phyloP scores from a whole-genome alignment of 2,888 invertebrate genomes.

The Drosophila lutescens region DNA sequence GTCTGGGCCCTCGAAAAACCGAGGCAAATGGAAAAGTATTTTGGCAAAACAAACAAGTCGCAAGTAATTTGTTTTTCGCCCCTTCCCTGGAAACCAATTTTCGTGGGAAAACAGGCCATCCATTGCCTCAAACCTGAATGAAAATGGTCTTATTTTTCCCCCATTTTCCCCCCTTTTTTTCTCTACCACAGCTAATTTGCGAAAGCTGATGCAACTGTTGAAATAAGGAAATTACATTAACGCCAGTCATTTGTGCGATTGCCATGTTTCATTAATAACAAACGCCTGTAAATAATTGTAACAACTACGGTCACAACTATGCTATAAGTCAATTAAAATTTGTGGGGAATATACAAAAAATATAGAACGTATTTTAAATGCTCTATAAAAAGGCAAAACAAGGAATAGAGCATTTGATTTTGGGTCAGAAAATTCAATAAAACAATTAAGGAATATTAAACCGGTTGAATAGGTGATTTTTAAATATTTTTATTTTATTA shows the following conservation, averaged over 20 bases:
- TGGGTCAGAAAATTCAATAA: background rate
- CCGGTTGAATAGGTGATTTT: too few species aligned
- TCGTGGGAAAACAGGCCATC: conserved; percentile 27
- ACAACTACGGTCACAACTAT: conserved; percentile 24
- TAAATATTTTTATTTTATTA: too few species aligned
- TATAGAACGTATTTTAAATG: background rate
- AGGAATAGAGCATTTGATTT: background rate
- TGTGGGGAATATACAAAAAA: background rate
- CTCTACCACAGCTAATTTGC: conserved; percentile 16
- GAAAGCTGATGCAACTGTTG: conserved; percentile 33
- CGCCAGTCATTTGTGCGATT: conserved; percentile 31
- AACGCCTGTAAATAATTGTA: conserved; percentile 20
- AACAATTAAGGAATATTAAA: too few species aligned
- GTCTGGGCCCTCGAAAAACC: conserved; percentile 16
- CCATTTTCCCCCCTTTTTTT: background rate
- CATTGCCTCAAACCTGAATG: background rate
- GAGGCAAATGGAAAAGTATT: conserved; percentile 31
- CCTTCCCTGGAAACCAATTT: conserved; percentile 4
- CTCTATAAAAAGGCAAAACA: conserved; percentile 1
- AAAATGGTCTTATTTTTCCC: conserved; percentile 12
- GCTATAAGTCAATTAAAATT: conserved; percentile 36
- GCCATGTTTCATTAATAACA: conserved; percentile 22
- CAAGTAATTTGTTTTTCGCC: conserved; percentile 56
- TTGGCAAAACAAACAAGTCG: conserved; percentile 53
- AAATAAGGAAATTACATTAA: conserved; percentile 34